A percentile compares a stretch with the other conserved stretches of the same genome.
Conservation (phyloP, 2,888 invertebrate species). For the Agonopterix alstromeriana region DNA sequence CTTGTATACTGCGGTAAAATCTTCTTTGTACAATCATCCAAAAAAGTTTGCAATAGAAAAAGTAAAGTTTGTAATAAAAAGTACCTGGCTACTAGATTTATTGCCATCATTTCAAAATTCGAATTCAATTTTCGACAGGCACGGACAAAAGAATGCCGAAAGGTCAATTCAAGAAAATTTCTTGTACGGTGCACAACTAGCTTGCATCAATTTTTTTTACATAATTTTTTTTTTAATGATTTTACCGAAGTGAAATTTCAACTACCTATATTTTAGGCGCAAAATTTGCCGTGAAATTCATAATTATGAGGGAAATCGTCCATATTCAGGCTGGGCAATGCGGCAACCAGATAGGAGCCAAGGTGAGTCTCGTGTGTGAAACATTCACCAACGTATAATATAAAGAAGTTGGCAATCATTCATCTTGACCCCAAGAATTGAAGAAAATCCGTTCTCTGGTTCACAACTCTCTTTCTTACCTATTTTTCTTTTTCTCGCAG, state of each 20-base stretch:
- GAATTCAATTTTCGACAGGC: constrained; percentile 12
- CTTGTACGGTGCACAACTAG: constrained; percentile 41
- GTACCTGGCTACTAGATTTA: too few relatives aligned
- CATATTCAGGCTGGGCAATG: constrained; percentile 90
- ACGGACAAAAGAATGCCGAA: constrained; percentile 30
- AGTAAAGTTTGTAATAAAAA: too few relatives aligned
- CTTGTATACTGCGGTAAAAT: too few relatives aligned
- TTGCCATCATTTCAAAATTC: constrained; percentile 13
- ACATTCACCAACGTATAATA: too few relatives aligned
- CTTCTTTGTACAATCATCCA: too few relatives aligned
- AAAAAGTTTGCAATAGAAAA: too few relatives aligned
- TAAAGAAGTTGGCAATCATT: too few relatives aligned
- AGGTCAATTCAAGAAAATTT: constrained; percentile 37
- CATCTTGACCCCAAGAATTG: too few relatives aligned
- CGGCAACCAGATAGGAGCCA: constrained; percentile 88
- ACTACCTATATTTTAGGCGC: constrained; percentile 28
- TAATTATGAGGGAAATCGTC: constrained; percentile 88
- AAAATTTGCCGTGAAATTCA: constrained; percentile 41
- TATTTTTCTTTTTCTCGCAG: constrained; percentile 25
- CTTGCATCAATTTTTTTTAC: constrained; percentile 14
- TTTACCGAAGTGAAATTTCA: constrained; percentile 32
- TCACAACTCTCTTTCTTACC: not conserved
- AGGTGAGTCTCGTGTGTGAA: constrained; percentile 38
- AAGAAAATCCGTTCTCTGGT: too few relatives aligned
- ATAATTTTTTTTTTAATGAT: constrained; percentile 35